Evolutionary conservation across 2,888 invertebrate species (phyloP).

Genomic region (Platypus cylindrus): DNA sequence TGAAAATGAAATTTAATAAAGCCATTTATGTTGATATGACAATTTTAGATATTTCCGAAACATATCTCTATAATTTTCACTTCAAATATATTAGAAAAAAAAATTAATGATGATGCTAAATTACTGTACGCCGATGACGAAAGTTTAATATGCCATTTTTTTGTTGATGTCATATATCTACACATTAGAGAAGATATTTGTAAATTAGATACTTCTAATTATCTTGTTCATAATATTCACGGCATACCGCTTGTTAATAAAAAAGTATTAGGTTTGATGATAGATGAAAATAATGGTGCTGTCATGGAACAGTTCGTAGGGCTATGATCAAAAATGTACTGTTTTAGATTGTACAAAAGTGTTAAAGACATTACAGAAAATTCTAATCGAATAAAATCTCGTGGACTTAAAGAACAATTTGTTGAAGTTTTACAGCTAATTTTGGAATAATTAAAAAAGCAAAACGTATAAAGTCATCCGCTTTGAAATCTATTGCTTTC

Average conservation of each 20-base stretch:
- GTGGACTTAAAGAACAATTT: too few relatives aligned
- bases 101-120: constrained; percentile 11
- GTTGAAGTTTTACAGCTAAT: too few relatives aligned
- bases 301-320: constrained; percentile 7
- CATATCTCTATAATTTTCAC: constrained; percentile 17
- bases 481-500: not conserved
- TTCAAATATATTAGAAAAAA: constrained; percentile 14
- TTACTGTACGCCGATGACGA: constrained; percentile 9
- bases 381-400: too few relatives aligned
- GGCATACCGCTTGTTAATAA: constrained; percentile 6
- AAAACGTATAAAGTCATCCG: constrained; percentile 1
- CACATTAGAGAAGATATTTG: constrained; percentile 11
- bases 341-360: too few relatives aligned
- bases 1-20: constrained; percentile 6
- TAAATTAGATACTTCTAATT: constrained; percentile 14
- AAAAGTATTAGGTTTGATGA: constrained; percentile 6
- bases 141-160: constrained; percentile 4
- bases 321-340: constrained; percentile 6
- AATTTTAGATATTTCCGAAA: constrained; percentile 16
- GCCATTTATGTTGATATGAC: constrained; percentile 4
- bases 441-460: too few relatives aligned
- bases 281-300: constrained; percentile 4
- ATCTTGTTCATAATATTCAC: constrained; percentile 7
- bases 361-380: too few relatives aligned
- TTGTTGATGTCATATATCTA: constrained; percentile 10